Evolutionary conservation across 1,140 invertebrate species (phyloP), one percentile per base, ranked within the genome.

Genomic region (Zaprionus kolodkinae): DNA sequence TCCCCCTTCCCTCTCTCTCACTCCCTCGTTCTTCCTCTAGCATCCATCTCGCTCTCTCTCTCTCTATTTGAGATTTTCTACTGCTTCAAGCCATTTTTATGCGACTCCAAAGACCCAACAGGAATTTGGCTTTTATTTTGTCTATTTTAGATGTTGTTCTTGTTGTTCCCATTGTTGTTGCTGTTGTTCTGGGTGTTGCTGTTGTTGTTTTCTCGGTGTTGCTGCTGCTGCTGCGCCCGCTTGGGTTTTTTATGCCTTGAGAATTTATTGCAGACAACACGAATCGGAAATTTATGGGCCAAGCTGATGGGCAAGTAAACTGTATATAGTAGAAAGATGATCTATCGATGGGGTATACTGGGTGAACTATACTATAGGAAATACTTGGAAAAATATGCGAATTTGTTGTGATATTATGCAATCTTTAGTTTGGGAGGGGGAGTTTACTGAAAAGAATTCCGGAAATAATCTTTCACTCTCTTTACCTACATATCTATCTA

Each of bases 221-320:
- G 45, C 5, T 25, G 45, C 62, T 25, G 45, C 4, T 25, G 45
- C 62, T 65, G 72, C 64, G 62, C 62, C 60, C 72, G 72, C 59
- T 67, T 67, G 60, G 45, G 45, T 64, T 81, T 86, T 84, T 79
- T 85, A 89, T 89, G 75, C 63, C 62, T 74, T 81, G 55, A 68
- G 80, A 89, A 89, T 89, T 89, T 89, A 89, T 89, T 89, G 85
- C 85, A 89, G 85, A 73, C 85, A 85, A 45, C 84, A 81, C 65
- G 78, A 78, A 80, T 90, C 81, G 61, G 1, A 40, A 81, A 89
- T 89, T 81, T 85, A 89, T 89, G 75, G 59, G 54, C 62, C 79
- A 67, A 69, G 17, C 56, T 60, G 64, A 55, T 69, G 33, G 27
- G 21, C 45, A 50, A 21, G 15, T 15, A 6, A 21, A 48, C 45